Evolutionary conservation across 2,888 invertebrate genomes (phyloP).

Genomic region (Argynnis bischoffii): DNA sequence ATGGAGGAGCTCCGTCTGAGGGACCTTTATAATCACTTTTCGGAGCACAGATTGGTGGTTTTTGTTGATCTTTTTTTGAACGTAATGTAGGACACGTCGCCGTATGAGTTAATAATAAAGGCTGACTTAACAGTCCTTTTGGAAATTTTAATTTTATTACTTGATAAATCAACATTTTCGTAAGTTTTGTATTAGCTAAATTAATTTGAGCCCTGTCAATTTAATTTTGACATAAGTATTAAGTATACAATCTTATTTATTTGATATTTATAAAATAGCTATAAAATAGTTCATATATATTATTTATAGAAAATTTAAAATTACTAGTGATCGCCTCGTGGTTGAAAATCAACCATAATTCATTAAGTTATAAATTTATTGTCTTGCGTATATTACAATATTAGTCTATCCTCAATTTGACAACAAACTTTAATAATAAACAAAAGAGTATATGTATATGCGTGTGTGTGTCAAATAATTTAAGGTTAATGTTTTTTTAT

Average conservation of each 20-base stretch:
- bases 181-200: background rate
- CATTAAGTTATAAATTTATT: too few relatives aligned
- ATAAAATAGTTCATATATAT: too few relatives aligned
- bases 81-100: constrained; percentile 34
- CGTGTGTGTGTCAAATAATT: too few relatives aligned
- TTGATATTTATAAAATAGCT: too few relatives aligned
- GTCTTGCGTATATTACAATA: too few relatives aligned
- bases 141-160: constrained; percentile 22
- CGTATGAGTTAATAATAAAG: constrained; percentile 33
- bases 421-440: too few relatives aligned
- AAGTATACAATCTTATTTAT: background rate
- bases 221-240: background rate
- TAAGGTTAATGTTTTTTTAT: too few relatives aligned
- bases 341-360: too few relatives aligned
- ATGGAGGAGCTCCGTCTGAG: background rate
- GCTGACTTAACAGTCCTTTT: constrained; percentile 12
- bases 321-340: too few relatives aligned
- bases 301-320: too few relatives aligned
- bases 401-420: too few relatives aligned
- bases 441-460: too few relatives aligned
- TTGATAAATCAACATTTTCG: constrained; percentile 10
- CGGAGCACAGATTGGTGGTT: background rate
- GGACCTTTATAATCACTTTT: background rate
- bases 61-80: background rate
- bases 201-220: background rate